Base-by-base conservation (phyloP, 1,140 invertebrate species). In the Temnothorax curvispinosus region DNA sequence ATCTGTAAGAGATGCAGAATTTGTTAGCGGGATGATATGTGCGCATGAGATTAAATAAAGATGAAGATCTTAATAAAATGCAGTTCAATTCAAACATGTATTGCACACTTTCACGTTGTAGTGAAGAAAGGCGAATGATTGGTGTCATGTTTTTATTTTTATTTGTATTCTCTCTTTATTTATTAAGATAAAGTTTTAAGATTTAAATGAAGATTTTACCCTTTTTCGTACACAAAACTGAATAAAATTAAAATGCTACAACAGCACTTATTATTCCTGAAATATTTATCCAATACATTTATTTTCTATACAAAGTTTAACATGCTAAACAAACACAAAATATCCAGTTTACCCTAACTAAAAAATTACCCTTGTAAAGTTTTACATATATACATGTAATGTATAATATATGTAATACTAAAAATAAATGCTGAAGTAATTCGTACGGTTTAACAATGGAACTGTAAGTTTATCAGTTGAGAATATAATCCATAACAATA, bases 101-200 rank as follows among this genome's bases (percentile, higher is more conserved):
- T 78, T 86, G 84, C 72, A 50, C 69, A 27, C 9, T 64, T 67
- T 91, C 74, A 64, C 32, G 27, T 86, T 56, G 65, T 87, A 75
- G 35, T 74, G 72, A 89, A 76, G 47, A 72, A 88, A 81, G 54
- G 35, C 18, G 58, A 88, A 41, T 32, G 47, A 85, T 88, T 75
- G 58, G 74, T 60, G 35, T 89, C 64, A 76, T 87, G 67, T 78
- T 88, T 91, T 91, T 89, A 88, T 89, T 91, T 91, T 89, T 78
- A 87, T 91, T 90, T 89, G 87, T 91, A 87, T 80, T 54, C 21
- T 60, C 44, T 81, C 60, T 72, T 91, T 91, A 91, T 91, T 91
- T 90, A 91, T 91, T 87, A 91, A 90, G 85, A 88, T 91, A 87
- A 64, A 90, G 38, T 87, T 91, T 91, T 91, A 91, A 90, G 91